Evolutionary conservation across 2,113 vertebrate species (phyloP).

Genomic region (Uria lomvia): DNA sequence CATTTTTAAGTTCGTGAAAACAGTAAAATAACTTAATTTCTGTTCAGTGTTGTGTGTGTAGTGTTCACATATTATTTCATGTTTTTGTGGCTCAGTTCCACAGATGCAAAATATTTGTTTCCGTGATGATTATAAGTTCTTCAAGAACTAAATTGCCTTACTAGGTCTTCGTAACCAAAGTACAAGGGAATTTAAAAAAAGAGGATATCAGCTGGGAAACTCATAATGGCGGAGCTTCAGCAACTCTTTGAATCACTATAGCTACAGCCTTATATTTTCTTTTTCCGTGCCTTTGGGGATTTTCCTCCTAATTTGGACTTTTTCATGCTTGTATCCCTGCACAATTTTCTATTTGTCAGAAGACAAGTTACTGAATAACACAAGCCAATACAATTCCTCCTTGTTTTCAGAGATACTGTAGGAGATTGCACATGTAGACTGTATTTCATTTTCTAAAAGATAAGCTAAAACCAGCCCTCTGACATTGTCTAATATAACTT

Average conservation of each 20-base stretch:
- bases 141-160: neutral
- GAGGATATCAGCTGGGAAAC: neutral
- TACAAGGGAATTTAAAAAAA: neutral
- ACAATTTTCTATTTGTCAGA: neutral
- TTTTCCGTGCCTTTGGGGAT: neutral
- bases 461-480: neutral
- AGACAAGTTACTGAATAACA: neutral
- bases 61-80: neutral
- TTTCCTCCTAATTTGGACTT: neutral
- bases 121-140: neutral
- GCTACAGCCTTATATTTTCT: neutral
- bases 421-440: neutral
- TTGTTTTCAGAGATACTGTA: neutral
- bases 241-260: neutral
- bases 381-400: neutral
- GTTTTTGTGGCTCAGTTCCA: neutral
- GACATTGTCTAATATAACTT: neutral
- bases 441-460: neutral
- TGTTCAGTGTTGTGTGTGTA: neutral
- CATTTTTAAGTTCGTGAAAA: neutral
- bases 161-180: neutral
- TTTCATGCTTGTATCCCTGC: neutral
- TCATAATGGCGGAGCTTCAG: neutral
- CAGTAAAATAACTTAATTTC: neutral
- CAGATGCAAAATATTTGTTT: neutral